A percentile compares a stretch with the other conserved stretches of the same genome.
These are phyloP conservation scores for Peribatodes rhomboidaria DNA, from an alignment of 2,888 invertebrate species.

Conservation along the genomic window DNA sequence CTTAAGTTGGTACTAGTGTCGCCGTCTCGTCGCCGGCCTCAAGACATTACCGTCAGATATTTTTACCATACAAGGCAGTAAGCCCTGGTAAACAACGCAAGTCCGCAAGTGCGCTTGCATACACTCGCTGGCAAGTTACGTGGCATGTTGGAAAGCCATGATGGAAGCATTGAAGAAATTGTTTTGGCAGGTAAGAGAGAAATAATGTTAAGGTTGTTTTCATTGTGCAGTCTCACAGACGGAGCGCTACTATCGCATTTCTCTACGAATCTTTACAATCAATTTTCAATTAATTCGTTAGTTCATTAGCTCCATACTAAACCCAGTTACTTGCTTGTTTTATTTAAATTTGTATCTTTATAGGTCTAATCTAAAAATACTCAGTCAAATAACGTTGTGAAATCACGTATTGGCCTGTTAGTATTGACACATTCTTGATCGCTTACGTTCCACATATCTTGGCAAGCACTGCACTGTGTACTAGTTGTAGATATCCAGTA, in stretches of 20 bases:
- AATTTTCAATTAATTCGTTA: no score
- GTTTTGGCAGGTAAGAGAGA: conserved; percentile 17
- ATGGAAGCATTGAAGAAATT: conserved; percentile 25
- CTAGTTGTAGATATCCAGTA: conserved; percentile 11
- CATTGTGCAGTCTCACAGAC: neutral
- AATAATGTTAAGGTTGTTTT: neutral
- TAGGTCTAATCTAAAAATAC: no score
- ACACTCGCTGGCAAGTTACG: conserved; percentile 21
- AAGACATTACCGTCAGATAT: conserved; percentile 47
- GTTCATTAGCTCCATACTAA: no score
- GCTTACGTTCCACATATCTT: conserved; percentile 18
- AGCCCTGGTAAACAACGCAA: conserved; percentile 61
- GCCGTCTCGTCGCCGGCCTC: conserved; percentile 55
- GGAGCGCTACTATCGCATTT: neutral
- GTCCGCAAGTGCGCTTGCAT: conserved; percentile 41
- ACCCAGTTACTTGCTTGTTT: no score
- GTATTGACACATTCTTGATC: neutral
- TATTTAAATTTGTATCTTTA: no score
- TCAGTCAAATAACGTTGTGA: neutral
- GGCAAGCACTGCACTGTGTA: conserved; percentile 16
- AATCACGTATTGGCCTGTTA: neutral
- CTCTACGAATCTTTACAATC: no score
- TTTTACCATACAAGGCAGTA: conserved; percentile 66
- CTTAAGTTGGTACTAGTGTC: conserved; percentile 22
- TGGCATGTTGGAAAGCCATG: conserved; percentile 16